A percentile compares a stretch with the other conserved stretches of the same genome.
phyloP scores from a whole-genome alignment of 1,140 invertebrate species.

The Pinna nobilis region DNA sequence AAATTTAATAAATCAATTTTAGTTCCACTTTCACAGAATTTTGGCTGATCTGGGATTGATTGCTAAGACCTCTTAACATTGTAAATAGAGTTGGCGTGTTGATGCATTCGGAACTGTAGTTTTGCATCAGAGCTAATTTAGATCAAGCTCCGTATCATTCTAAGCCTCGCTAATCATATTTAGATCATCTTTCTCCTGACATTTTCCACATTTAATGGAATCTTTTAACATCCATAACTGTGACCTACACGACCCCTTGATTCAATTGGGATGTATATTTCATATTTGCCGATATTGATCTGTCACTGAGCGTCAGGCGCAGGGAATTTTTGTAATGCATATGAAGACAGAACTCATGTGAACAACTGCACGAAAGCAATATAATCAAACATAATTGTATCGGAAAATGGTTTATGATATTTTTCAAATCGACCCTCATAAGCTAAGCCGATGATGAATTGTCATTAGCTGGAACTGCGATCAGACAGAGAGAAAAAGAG shows the following conservation, averaged over 20 bases:
- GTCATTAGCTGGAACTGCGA: not conserved
- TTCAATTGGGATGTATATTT: slow-evolving; percentile 44
- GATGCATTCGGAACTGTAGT: too few species aligned
- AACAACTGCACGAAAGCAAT: too few species aligned
- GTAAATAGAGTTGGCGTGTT: too few species aligned
- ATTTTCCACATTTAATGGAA: slow-evolving; percentile 38
- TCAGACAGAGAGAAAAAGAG: slow-evolving; percentile 2
- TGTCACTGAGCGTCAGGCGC: not conserved
- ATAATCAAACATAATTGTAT: slow-evolving; percentile 28
- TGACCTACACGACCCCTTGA: slow-evolving; percentile 17
- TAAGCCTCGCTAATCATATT: slow-evolving; percentile 45
- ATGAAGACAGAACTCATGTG: too few species aligned
- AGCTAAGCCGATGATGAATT: slow-evolving; percentile 1
- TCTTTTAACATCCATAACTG: slow-evolving; percentile 29
- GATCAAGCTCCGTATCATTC: too few species aligned
- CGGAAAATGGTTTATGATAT: slow-evolving; percentile 26
- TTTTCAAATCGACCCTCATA: slow-evolving; percentile 17
- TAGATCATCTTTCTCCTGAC: slow-evolving; percentile 33
- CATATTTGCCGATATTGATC: slow-evolving; percentile 36
- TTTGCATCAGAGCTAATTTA: too few species aligned
- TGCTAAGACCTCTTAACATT: too few species aligned
- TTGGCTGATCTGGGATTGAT: too few species aligned
- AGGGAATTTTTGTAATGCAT: slow-evolving; percentile 15
- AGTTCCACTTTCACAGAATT: too few species aligned
- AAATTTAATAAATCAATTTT: too few species aligned